phyloP scores from a whole-genome alignment of 2,113 vertebrate species.

The Pantherophis guttatus region DNA sequence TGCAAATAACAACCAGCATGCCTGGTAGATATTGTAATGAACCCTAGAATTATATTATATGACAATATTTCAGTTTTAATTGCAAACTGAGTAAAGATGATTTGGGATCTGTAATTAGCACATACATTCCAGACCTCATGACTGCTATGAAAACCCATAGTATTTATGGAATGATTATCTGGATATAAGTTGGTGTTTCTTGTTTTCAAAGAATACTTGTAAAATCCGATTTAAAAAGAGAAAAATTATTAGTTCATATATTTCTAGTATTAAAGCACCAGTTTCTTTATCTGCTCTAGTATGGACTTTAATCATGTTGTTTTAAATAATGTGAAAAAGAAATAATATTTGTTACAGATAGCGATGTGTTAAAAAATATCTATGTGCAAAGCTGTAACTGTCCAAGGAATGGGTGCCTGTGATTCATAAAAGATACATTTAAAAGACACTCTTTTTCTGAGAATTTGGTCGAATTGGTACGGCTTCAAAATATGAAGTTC shows the following conservation, averaged over 20 bases:
- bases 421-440: not conserved
- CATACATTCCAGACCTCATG: constrained; percentile 65
- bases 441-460: not conserved
- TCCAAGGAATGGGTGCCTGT: not conserved
- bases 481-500: not conserved
- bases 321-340: not conserved
- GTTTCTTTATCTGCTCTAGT: not conserved
- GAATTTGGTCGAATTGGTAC: not conserved
- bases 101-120: constrained; percentile 69
- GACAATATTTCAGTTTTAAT: constrained; percentile 73
- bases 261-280: constrained; percentile 45
- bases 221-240: constrained; percentile 67
- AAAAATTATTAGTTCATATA: constrained; percentile 43
- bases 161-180: constrained; percentile 69
- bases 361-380: not conserved
- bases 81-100: constrained; percentile 65
- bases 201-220: constrained; percentile 61
- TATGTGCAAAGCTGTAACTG: not conserved
- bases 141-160: constrained; percentile 64
- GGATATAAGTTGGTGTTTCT: constrained; percentile 65
- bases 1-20: constrained; percentile 56
- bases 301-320: constrained; percentile 21
- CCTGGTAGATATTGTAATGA: constrained; percentile 64
- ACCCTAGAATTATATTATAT: constrained; percentile 61
- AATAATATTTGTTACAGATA: not conserved